phyloP scores from a whole-genome alignment of 2,113 vertebrate species.

The Prinia subflava region DNA sequence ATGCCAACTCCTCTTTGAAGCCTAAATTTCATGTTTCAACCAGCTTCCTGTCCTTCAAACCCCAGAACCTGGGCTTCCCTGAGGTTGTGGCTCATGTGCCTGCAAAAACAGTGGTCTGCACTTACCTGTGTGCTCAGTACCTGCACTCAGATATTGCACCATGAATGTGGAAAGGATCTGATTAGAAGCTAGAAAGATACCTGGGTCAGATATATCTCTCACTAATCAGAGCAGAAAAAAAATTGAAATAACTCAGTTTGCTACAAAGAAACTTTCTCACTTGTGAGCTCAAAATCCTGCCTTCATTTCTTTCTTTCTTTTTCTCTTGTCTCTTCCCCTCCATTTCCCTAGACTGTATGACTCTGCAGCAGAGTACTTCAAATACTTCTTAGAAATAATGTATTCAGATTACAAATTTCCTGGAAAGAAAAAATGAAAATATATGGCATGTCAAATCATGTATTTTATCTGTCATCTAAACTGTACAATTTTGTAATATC shows the following conservation, averaged over 20 bases:
- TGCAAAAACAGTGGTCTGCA: neutral
- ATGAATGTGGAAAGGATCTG: neutral
- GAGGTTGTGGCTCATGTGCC: neutral
- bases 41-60: neutral
- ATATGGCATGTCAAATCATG: neutral
- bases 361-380: neutral
- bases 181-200: neutral
- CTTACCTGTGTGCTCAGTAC: neutral
- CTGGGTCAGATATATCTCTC: neutral
- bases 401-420: slow-evolving; percentile 6
- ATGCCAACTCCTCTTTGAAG: neutral
- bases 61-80: neutral
- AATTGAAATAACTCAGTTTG: neutral
- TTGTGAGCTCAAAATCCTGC: neutral
- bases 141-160: neutral
- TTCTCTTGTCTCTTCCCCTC: neutral
- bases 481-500: slow-evolving; percentile 38
- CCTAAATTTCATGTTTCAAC: neutral
- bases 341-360: neutral
- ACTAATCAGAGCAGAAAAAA: neutral
- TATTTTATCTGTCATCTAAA: slow-evolving; percentile 55
- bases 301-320: neutral
- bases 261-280: neutral
- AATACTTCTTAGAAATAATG: neutral
- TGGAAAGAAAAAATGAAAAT: slow-evolving; percentile 24